A percentile compares a stretch with the other conserved stretches of the same genome.
Evolutionary conservation across 2,797 vertebrate genomes (phyloP).

Genomic region (Rhynchonycteris naso): DNA sequence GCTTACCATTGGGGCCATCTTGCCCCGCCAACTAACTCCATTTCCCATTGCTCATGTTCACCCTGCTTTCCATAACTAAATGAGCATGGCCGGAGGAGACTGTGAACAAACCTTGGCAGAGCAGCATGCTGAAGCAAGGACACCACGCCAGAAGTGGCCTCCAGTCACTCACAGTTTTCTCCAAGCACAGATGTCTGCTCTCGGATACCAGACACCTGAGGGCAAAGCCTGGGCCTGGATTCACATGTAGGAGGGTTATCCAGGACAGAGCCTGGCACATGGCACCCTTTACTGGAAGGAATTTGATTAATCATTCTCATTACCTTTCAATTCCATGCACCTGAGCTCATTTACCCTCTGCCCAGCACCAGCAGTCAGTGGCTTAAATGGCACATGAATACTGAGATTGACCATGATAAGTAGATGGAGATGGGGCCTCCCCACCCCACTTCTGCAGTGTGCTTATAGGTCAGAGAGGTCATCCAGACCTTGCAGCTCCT

Average conservation of each 20-base stretch:
- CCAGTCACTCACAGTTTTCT: constrained; percentile 31
- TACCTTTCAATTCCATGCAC: constrained; percentile 80
- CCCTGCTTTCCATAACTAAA: constrained; percentile 76
- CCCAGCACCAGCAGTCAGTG: constrained; percentile 60
- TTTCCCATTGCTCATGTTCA: constrained; percentile 75
- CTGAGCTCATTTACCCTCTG: constrained; percentile 74
- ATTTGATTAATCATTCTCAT: constrained; percentile 83
- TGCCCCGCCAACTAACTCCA: constrained; percentile 29
- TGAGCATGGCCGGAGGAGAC: constrained; percentile 67
- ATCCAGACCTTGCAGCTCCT: neutral
- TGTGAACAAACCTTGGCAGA: constrained; percentile 74
- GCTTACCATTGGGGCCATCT: neutral
- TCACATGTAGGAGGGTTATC: constrained; percentile 67
- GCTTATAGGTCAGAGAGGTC: neutral
- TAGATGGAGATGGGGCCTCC: neutral
- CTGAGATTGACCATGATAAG: neutral
- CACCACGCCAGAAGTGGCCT: constrained; percentile 56
- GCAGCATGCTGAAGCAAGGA: constrained; percentile 48
- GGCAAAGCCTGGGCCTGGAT: constrained; percentile 62
- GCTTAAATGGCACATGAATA: constrained; percentile 34
- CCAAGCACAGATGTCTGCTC: constrained; percentile 74
- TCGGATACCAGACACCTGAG: constrained; percentile 67
- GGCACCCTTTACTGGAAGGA: constrained; percentile 74
- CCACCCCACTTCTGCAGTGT: neutral
- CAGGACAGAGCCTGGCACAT: constrained; percentile 70